These are phyloP conservation scores for Gryllus longicercus DNA, from an alignment of 2,888 invertebrate species.

Conservation along the genomic window DNA sequence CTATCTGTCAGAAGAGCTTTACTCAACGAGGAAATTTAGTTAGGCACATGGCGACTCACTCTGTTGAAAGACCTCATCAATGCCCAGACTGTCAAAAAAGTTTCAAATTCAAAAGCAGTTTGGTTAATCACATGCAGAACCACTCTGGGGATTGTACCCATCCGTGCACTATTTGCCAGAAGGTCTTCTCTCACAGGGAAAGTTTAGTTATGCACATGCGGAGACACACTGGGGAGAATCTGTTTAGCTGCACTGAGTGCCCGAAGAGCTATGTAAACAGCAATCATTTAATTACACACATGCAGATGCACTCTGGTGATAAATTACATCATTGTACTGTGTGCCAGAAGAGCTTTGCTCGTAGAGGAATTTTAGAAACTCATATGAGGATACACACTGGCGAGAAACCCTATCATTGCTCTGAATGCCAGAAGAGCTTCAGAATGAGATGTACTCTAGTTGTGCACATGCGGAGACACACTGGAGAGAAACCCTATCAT, in stretches of 20 bases:
- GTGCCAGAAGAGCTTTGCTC: not conserved
- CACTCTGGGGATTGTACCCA: not conserved
- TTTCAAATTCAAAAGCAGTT: not conserved
- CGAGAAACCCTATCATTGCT: not conserved
- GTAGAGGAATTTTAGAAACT: not conserved
- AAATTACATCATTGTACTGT: not conserved
- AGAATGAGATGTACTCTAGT: not conserved
- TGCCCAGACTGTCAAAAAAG: not conserved
- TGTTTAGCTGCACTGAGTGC: not conserved
- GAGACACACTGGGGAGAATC: not conserved
- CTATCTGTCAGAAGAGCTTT: not conserved
- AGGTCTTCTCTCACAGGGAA: not conserved
- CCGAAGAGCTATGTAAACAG: not conserved
- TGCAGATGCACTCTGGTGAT: constrained; percentile 7
- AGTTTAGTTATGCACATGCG: not conserved
- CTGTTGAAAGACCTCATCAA: not conserved
- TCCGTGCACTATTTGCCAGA: not conserved
- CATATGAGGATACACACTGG: not conserved
- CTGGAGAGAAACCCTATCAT: not conserved
- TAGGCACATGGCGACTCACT: not conserved
- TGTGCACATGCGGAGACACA: not conserved
- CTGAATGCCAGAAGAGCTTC: not conserved
- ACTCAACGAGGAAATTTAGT: not conserved
- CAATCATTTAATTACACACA: not conserved
- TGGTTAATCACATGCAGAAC: not conserved